These are phyloP conservation scores for Leptarthrus brevirostris DNA, from an alignment of 2,888 invertebrate species.

Conservation along the genomic window DNA sequence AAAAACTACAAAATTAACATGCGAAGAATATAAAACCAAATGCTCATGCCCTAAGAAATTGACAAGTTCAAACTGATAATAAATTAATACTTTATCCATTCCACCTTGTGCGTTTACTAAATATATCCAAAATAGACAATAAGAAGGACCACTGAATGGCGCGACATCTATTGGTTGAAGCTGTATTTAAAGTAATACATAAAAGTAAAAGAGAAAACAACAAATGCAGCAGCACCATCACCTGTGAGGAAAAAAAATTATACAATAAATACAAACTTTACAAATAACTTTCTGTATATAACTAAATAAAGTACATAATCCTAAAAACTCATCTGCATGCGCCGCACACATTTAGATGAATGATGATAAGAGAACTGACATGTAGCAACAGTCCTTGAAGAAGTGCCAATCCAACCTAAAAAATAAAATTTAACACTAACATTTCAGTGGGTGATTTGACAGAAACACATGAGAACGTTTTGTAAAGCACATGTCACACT, in stretches of 20 bases:
- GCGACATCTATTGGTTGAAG: constrained; percentile 43
- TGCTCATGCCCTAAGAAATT: background rate
- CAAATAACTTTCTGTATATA: background rate
- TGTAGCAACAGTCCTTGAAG: constrained; percentile 42
- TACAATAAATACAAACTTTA: constrained; percentile 21
- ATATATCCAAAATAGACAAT: constrained; percentile 33
- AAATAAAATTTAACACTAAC: constrained; percentile 16
- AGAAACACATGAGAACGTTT: constrained; percentile 35
- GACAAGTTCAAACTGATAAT: too few species aligned
- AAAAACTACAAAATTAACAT: background rate
- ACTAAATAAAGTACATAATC: background rate
- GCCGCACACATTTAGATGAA: constrained; percentile 48
- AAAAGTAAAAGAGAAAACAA: constrained; percentile 31
- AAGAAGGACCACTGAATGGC: constrained; percentile 25
- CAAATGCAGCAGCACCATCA: constrained; percentile 43
- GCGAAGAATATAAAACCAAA: background rate
- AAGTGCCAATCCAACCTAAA: constrained; percentile 35
- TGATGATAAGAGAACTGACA: constrained; percentile 44
- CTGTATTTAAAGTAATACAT: constrained; percentile 18
- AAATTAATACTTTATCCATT: constrained; percentile 12
- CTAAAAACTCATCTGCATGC: constrained; percentile 46
- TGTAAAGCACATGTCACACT: constrained; percentile 45
- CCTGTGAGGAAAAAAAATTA: constrained; percentile 35
- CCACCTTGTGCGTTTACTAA: constrained; percentile 28
- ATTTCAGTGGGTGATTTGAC: constrained; percentile 13